Conservation (phyloP, 2,888 invertebrate species). For the Andricus curvator region DNA sequence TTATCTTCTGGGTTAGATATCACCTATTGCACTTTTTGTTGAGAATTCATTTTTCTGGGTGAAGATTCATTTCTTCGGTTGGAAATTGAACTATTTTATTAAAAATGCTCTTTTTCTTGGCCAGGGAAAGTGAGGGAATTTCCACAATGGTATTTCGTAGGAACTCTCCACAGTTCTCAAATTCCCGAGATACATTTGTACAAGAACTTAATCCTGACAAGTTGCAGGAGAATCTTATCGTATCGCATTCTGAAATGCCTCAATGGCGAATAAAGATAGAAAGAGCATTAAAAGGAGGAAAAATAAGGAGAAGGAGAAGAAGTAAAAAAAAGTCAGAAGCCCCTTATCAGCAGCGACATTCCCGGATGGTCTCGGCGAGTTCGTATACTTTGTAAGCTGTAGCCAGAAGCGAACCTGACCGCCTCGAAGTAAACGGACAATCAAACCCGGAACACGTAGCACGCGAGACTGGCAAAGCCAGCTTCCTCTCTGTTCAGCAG, state of each 20-base stretch:
- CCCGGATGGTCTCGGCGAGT: slow-evolving; percentile 53
- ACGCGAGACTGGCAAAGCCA: slow-evolving; percentile 45
- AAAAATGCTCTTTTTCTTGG: too few species aligned
- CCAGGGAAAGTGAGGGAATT: too few species aligned
- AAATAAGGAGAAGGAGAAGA: neutral
- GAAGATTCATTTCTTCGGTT: too few species aligned
- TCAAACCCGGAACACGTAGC: slow-evolving; percentile 64
- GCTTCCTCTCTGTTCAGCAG: slow-evolving; percentile 42
- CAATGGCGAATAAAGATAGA: neutral
- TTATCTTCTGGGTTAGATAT: too few species aligned
- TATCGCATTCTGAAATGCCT: neutral
- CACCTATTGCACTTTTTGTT: too few species aligned
- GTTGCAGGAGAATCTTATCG: neutral
- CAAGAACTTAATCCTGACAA: neutral
- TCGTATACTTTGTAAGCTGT: slow-evolving; percentile 49
- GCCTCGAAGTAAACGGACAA: slow-evolving; percentile 59
- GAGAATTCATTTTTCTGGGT: too few species aligned
- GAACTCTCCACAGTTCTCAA: neutral
- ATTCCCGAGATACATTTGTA: neutral
- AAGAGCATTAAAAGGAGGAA: neutral
- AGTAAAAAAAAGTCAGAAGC: slow-evolving; percentile 38
- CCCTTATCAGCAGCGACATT: slow-evolving; percentile 56
- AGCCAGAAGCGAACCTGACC: slow-evolving; percentile 51
- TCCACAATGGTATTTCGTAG: too few species aligned
- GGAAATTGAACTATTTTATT: too few species aligned